Evolutionary conservation across 1,140 invertebrate species (phyloP), one percentile per base, ranked within the genome.

Genomic region (Phenacoccus solenopsis): DNA sequence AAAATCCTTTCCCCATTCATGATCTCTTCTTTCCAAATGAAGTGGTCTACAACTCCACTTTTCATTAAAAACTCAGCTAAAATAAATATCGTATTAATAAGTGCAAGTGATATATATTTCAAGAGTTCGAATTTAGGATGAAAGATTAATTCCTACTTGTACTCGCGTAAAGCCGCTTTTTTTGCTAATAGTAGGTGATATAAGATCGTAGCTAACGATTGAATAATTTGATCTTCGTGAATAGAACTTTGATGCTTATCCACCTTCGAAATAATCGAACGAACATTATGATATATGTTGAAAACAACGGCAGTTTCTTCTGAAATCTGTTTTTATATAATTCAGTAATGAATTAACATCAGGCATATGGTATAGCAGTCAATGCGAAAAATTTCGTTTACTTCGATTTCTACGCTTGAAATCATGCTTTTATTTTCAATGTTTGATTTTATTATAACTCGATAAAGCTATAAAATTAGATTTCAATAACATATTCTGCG

Each of bases 181-280:
- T 91, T 85, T 71, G 87, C 87, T 49, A 88, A 82, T 71, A 93
- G 79, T 2, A 94, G 78, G 79, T 89, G 86, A 78, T 93, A 89
- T 75, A 89, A 91, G 10, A 93, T 81, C 75, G 85, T 82, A 72
- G 89, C 91, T 68, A 94, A 79, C 1, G 83, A 81, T 74, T 88
- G 83, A 1, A 87, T 77, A 13, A 75, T 59, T 32, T 25, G n/a
- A 0, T 80, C 76, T 0, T 84, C 79, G 56, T 84, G 82, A 28
- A 86, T 80, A 32, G 83, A 83, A 21, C 79, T 81, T 30, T 87
- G 49, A 59, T 59, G 25, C n/a, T 59, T 59, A 1, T 9, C 1
- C 12, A 10, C 21, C 28, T 70, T 59, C 25, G 27, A 9, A 25
- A 70, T 70, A n/a, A 59, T 70, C 1, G 70, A 22, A 2, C 25